Percentiles rank a stretch among this genome's conserved stretches.
Conservation (phyloP, 2,113 vertebrate species). For the Rhinopomastus cyanomelas region DNA sequence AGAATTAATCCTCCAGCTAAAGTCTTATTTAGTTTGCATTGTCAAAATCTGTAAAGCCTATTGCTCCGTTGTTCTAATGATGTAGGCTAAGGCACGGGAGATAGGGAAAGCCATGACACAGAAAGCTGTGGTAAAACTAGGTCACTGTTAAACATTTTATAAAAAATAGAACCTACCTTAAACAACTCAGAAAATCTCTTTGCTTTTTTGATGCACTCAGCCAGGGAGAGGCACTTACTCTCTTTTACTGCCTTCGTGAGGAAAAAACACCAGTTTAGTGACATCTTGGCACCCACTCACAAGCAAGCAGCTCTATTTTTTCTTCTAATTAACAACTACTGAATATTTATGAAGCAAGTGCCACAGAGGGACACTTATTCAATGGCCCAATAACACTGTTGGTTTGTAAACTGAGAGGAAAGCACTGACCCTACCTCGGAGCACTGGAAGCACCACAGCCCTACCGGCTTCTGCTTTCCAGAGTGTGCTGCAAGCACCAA, state of each 20-base stretch:
- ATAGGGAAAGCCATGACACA: constrained; percentile 35
- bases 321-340: constrained; percentile 33
- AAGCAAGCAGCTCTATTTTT: background rate
- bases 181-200: constrained; percentile 24
- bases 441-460: background rate
- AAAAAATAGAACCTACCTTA: constrained; percentile 36
- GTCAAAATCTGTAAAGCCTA: constrained; percentile 31
- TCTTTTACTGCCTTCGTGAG: background rate
- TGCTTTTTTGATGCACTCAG: background rate
- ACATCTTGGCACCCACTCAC: background rate
- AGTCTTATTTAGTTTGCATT: constrained; percentile 15
- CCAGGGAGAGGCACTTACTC: background rate
- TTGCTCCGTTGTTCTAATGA: constrained; percentile 42
- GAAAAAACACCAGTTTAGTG: background rate
- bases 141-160: constrained; percentile 58
- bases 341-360: constrained; percentile 35
- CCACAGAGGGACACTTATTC: background rate
- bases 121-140: constrained; percentile 53
- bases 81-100: constrained; percentile 50
- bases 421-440: background rate
- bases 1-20: constrained; percentile 23
- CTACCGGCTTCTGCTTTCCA: background rate
- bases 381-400: background rate
- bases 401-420: background rate
- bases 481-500: background rate